Conservation (phyloP, 2,797 vertebrate genomes). For the Perodicticus potto region DNA sequence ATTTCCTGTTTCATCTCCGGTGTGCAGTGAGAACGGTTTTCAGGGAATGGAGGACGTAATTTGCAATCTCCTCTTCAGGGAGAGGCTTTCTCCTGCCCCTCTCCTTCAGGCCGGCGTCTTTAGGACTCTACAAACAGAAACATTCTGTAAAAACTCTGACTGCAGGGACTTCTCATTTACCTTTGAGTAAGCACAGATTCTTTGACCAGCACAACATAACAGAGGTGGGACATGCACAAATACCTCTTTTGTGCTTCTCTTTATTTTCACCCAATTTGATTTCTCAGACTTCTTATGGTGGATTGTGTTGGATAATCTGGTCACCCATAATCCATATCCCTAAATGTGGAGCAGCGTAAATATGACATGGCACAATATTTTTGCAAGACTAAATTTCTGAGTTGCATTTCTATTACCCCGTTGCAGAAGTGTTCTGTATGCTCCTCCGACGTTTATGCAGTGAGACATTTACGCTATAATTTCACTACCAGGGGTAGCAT, state of each 20-base stretch:
- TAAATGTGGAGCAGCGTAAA: constrained; percentile 34
- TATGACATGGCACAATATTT: neutral
- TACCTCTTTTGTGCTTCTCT: neutral
- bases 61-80: neutral
- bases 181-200: neutral
- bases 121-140: neutral
- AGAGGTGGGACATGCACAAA: neutral
- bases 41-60: neutral
- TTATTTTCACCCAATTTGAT: constrained; percentile 26
- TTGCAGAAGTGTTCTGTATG: neutral
- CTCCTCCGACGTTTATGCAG: neutral
- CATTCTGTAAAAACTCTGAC: neutral
- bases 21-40: neutral
- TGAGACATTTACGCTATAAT: constrained; percentile 57
- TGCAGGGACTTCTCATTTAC: neutral
- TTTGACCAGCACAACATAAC: neutral
- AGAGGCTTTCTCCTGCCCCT: neutral
- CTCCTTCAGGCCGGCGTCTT: neutral
- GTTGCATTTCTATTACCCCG: neutral
- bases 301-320: constrained; percentile 50
- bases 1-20: constrained; percentile 20
- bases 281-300: neutral
- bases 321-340: neutral
- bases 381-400: neutral
- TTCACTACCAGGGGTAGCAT: constrained; percentile 20